Evolutionary conservation across 2,113 vertebrate genomes (phyloP).

Genomic region (Neolamprologus ventralis): DNA sequence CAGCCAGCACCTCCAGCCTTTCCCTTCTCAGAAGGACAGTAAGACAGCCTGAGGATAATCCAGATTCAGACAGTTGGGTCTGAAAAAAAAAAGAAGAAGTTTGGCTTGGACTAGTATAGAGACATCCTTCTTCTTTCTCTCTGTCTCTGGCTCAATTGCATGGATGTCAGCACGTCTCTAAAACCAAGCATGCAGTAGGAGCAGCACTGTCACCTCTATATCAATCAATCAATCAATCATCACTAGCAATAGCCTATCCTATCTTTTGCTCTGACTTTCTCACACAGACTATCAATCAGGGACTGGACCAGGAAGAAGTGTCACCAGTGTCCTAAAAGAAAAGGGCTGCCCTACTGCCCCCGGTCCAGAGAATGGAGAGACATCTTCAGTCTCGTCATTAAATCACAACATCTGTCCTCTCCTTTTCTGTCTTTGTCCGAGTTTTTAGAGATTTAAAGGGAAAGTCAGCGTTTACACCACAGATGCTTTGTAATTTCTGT

Average conservation of each 20-base stretch:
- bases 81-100: not conserved
- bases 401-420: not conserved
- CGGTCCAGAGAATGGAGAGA: slow-evolving; percentile 14
- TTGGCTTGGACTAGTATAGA: not conserved
- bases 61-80: not conserved
- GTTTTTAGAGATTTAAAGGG: slow-evolving; percentile 34
- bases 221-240: slow-evolving; percentile 29
- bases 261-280: not conserved
- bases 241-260: slow-evolving; percentile 59
- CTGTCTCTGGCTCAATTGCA: slow-evolving; percentile 47
- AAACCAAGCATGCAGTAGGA: slow-evolving; percentile 60
- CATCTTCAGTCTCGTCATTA: not conserved
- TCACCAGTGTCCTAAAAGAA: slow-evolving; percentile 10
- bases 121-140: slow-evolving; percentile 2
- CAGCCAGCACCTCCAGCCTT: slow-evolving; percentile 52
- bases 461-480: slow-evolving; percentile 41
- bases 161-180: slow-evolving; percentile 47
- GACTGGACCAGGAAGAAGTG: slow-evolving; percentile 35
- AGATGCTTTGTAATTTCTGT: slow-evolving; percentile 22
- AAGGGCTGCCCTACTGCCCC: slow-evolving; percentile 47
- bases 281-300: slow-evolving; percentile 39
- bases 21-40: slow-evolving; percentile 58
- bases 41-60: not conserved
- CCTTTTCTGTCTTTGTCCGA: not conserved
- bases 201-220: slow-evolving; percentile 39